Evolutionary conservation across 2,888 invertebrate species (phyloP), one percentile per base, ranked within the genome.

Genomic region (Cantharis rustica): DNA sequence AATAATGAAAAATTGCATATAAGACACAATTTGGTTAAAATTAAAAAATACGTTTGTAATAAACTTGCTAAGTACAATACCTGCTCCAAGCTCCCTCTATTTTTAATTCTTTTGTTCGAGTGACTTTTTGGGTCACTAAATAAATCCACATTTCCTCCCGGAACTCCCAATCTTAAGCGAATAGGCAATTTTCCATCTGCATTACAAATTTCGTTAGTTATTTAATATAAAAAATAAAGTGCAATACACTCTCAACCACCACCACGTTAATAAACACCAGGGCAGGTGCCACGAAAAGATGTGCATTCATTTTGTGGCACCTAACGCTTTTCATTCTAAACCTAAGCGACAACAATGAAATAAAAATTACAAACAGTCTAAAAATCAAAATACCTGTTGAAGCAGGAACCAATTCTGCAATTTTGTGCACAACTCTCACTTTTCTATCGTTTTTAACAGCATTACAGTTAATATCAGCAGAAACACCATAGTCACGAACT

Each of bases 81-180:
- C 87, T 90, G 89, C 82, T 90, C 90, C 81, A 87, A 79, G 76
- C 85, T 88, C 63, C 88, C 88, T 80, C 88, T 87, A 77, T 88
- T 89, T 81, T 89, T 88, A 77, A 86, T 88, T 81, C 88, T 89
- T 80, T 87, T 88, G 79, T 86, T 87, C 16, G 83, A 82, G 72
- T 86, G 85, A 20, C 87, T 86, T 66, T 85, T 85, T 10, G 82
- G 81, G 7, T 85, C 83, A 70, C 80, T 80, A 76, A 83, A 84
- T 10, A 81, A 72, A 66, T 87, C 86, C 69, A 83, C 73, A 61
- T 73, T 79, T 75, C 83, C 84, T 75, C 83, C 84, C 10, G 86
- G 82, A 23, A 85, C 79, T 64, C 89, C 89, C 80, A 89, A 81
- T 61, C 89, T 84, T 82, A 87, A 80, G 79, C 86, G 87, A 73